phyloP scores from a whole-genome alignment of 2,888 invertebrate species.

The Drosophila differens region DNA sequence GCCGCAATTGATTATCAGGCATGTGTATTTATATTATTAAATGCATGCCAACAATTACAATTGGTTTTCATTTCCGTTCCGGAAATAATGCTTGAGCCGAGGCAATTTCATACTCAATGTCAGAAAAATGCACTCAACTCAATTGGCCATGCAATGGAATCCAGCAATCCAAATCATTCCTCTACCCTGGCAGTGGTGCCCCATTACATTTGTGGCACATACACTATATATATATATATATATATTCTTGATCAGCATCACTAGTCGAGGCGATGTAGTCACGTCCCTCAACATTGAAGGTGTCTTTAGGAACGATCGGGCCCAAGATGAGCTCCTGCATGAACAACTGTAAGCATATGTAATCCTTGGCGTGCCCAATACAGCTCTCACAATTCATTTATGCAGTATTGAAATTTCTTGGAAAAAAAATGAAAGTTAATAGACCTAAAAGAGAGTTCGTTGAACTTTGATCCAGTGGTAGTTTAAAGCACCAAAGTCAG shows the following conservation, averaged over 20 bases:
- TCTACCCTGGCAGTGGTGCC: not conserved
- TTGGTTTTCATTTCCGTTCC: constrained; percentile 4
- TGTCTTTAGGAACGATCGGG: too few species aligned
- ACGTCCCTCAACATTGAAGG: too few species aligned
- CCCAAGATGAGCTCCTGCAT: not conserved
- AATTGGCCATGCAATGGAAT: not conserved
- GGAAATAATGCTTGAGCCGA: not conserved
- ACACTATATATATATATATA: not conserved
- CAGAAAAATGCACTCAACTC: not conserved
- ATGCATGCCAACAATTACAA: constrained; percentile 1
- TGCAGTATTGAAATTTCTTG: not conserved
- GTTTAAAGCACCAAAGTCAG: not conserved
- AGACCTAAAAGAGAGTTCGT: not conserved
- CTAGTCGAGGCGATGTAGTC: too few species aligned
- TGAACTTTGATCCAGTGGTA: not conserved
- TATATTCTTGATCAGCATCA: not conserved
- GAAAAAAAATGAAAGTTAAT: not conserved
- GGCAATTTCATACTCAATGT: not conserved
- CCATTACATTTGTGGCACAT: not conserved
- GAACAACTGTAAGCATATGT: not conserved
- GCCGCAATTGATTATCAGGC: constrained; percentile 10
- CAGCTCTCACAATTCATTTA: not conserved
- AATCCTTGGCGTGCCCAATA: not conserved
- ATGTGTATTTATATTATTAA: not conserved
- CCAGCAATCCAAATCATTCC: not conserved